Evolutionary conservation across 1,140 invertebrate genomes (phyloP).

Genomic region (Propsilocerus akamusi): DNA sequence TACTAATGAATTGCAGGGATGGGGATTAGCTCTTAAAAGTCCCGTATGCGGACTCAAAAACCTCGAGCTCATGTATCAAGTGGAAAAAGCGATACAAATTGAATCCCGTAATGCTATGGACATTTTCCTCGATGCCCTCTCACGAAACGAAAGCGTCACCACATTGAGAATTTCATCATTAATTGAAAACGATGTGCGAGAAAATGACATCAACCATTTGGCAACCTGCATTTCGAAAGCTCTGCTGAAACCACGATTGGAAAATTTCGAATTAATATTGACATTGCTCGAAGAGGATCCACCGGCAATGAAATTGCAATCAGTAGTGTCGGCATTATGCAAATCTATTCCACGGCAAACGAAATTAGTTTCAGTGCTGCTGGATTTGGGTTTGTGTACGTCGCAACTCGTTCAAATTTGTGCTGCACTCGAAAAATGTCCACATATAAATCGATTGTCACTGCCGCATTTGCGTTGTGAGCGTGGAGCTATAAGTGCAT

Average conservation of each 20-base stretch:
- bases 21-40: slow-evolving; percentile 26
- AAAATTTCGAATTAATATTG: slow-evolving; percentile 30
- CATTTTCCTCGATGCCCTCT: slow-evolving; percentile 26
- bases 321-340: slow-evolving; percentile 30
- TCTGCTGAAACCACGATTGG: slow-evolving; percentile 25
- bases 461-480: slow-evolving; percentile 35
- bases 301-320: slow-evolving; percentile 29
- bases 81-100: slow-evolving; percentile 22
- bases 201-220: slow-evolving; percentile 23
- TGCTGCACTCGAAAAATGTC: slow-evolving; percentile 24
- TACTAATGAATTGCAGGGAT: slow-evolving; percentile 26
- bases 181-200: slow-evolving; percentile 27
- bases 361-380: slow-evolving; percentile 26
- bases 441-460: slow-evolving; percentile 30
- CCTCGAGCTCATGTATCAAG: slow-evolving; percentile 27
- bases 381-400: slow-evolving; percentile 32
- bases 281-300: slow-evolving; percentile 29
- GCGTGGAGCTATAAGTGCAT: slow-evolving; percentile 27
- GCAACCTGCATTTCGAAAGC: slow-evolving; percentile 26
- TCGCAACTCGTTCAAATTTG: slow-evolving; percentile 30
- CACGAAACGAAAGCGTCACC: slow-evolving; percentile 26
- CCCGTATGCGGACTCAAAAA: slow-evolving; percentile 26
- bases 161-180: slow-evolving; percentile 27
- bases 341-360: slow-evolving; percentile 23
- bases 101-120: slow-evolving; percentile 14